A percentile compares a stretch with the other conserved stretches of the same genome.
Evolutionary conservation across 2,888 invertebrate genomes (phyloP).

Genomic region (Epinotia ramella): DNA sequence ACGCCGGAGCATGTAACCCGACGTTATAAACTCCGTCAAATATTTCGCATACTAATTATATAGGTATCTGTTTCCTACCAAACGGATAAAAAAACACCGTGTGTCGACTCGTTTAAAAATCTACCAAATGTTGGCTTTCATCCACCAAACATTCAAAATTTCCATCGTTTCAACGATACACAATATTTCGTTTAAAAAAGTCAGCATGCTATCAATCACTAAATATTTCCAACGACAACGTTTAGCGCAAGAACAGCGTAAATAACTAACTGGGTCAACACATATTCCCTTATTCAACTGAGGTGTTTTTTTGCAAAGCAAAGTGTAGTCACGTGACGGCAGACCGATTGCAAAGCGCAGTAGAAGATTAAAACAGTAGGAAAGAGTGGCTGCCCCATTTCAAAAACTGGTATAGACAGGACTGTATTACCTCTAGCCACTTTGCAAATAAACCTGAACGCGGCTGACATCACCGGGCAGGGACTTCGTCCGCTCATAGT

Average conservation of each 20-base stretch:
- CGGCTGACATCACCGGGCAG: background rate
- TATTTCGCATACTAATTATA: too few relatives aligned
- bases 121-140: background rate
- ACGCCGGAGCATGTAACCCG: too few relatives aligned
- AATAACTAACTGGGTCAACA: background rate
- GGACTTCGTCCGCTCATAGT: too few relatives aligned
- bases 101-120: background rate
- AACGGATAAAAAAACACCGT: too few relatives aligned
- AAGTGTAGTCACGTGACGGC: conserved; percentile 26
- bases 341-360: conserved; percentile 18
- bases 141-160: background rate
- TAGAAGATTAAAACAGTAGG: conserved; percentile 15
- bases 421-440: background rate
- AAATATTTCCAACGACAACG: background rate
- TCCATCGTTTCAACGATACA: background rate
- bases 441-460: background rate
- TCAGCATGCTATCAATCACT: conserved; percentile 6
- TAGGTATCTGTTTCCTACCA: too few relatives aligned
- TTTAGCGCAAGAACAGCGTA: background rate
- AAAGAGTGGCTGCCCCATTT: background rate
- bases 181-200: background rate
- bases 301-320: conserved; percentile 11
- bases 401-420: too few relatives aligned
- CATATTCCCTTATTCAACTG: background rate
- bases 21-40: too few relatives aligned